A percentile compares a stretch with the other conserved stretches of the same genome.
These are phyloP conservation scores for Arrhopalites spinosus DNA, from an alignment of 2,888 invertebrate genomes.

Conservation along the genomic window DNA sequence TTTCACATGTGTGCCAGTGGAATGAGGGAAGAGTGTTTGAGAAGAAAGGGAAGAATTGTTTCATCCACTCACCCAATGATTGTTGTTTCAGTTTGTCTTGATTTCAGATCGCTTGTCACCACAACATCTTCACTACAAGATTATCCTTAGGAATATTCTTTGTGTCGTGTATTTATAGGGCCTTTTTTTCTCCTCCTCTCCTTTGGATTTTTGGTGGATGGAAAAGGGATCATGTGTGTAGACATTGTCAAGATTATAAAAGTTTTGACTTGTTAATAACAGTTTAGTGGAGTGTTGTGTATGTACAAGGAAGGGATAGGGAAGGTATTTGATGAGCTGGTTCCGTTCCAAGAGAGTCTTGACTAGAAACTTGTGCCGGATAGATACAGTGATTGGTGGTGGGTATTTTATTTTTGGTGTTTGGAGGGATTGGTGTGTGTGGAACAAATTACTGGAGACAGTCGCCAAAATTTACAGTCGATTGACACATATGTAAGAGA, in stretches of 20 bases:
- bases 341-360: conserved; percentile 54
- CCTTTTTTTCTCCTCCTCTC: too few relatives aligned
- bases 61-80: conserved; percentile 14
- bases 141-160: too few relatives aligned
- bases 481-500: conserved; percentile 56
- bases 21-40: too few relatives aligned
- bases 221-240: too few relatives aligned
- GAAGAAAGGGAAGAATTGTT: too few relatives aligned
- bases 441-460: conserved; percentile 57
- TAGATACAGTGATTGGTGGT: conserved; percentile 56
- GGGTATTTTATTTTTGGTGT: too few relatives aligned
- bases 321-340: conserved; percentile 56
- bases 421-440: conserved; percentile 56
- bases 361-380: neutral
- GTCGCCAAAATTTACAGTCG: conserved; percentile 57
- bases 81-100: conserved; percentile 35
- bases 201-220: too few relatives aligned
- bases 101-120: conserved; percentile 19
- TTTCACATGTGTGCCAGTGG: too few relatives aligned
- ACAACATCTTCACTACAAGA: too few relatives aligned
- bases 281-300: conserved; percentile 48
- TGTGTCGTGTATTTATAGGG: too few relatives aligned
- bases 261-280: too few relatives aligned
- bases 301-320: conserved; percentile 38
- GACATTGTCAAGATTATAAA: too few relatives aligned